A percentile compares a stretch with the other conserved stretches of the same genome.
Evolutionary conservation across 2,888 invertebrate species (phyloP).

Genomic region (Agrochola lychnidis): DNA sequence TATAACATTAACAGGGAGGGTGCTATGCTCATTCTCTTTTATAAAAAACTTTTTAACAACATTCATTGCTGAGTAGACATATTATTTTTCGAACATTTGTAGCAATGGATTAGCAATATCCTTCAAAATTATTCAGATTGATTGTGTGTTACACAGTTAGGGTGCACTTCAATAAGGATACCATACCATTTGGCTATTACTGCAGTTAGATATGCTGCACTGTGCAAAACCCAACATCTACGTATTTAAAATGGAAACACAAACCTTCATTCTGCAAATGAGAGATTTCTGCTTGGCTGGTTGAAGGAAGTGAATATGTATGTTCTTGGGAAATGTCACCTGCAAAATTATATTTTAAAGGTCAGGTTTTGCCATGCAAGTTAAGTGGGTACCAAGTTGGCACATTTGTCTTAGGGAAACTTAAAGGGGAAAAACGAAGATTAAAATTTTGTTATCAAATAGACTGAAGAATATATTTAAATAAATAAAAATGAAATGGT

Average conservation of each 20-base stretch:
- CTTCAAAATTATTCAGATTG: no score
- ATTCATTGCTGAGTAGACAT: no score
- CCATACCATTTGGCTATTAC: no score
- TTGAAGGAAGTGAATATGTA: neutral
- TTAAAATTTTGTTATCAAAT: neutral
- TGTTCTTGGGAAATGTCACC: slow-evolving; percentile 3
- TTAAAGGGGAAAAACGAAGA: neutral
- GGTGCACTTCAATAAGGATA: no score
- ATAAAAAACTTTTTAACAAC: no score
- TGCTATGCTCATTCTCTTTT: no score
- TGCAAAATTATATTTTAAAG: neutral
- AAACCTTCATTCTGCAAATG: slow-evolving; percentile 1
- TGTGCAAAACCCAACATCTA: neutral
- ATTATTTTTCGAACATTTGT: no score
- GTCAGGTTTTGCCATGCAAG: neutral
- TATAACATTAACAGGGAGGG: no score
- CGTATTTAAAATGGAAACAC: neutral
- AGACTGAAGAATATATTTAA: neutral
- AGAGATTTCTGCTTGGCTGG: slow-evolving; percentile 1
- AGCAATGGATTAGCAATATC: no score
- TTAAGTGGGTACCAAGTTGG: neutral
- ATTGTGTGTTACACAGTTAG: no score
- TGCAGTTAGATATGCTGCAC: no score
- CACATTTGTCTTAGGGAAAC: neutral
- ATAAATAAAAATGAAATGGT: neutral